Percentiles rank a stretch among this genome's conserved stretches.
Conservation (phyloP, 92 coral and sea anemone genomes). For the Diadumene lineata region DNA sequence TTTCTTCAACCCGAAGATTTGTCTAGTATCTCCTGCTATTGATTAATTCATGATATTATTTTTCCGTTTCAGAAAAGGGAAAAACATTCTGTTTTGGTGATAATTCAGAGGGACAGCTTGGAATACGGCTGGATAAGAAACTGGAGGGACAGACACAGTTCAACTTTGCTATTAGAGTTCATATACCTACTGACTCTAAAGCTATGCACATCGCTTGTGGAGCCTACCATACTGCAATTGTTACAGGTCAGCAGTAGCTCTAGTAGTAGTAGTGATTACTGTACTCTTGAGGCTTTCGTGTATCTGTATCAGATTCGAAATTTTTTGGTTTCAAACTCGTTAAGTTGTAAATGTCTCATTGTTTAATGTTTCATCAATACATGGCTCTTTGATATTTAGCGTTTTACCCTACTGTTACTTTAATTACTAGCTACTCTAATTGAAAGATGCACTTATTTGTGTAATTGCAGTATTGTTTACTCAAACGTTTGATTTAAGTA, state of each 20-base stretch:
- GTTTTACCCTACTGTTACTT: too few species aligned
- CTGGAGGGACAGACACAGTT: slow-evolving; percentile 59
- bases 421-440: too few species aligned
- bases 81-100: slow-evolving; percentile 84
- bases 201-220: slow-evolving; percentile 83
- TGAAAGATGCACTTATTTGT: too few species aligned
- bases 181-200: slow-evolving; percentile 65
- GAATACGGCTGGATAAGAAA: slow-evolving; percentile 65
- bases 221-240: slow-evolving; percentile 79
- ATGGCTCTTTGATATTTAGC: too few species aligned
- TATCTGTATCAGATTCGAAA: too few species aligned
- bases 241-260: slow-evolving; percentile 72
- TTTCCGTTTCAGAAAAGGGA: slow-evolving; percentile 60
- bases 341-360: not conserved
- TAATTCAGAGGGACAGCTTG: slow-evolving; percentile 86
- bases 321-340: too few species aligned
- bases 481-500: too few species aligned
- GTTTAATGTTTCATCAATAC: not conserved
- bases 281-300: not conserved
- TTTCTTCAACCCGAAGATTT: too few species aligned
- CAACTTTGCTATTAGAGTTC: slow-evolving; percentile 70
- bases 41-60: not conserved
- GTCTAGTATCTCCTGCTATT: too few species aligned
- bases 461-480: too few species aligned
- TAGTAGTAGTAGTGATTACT: not conserved